Conservation (phyloP, 2,113 vertebrate species). For the Entelurus aequoreus region DNA sequence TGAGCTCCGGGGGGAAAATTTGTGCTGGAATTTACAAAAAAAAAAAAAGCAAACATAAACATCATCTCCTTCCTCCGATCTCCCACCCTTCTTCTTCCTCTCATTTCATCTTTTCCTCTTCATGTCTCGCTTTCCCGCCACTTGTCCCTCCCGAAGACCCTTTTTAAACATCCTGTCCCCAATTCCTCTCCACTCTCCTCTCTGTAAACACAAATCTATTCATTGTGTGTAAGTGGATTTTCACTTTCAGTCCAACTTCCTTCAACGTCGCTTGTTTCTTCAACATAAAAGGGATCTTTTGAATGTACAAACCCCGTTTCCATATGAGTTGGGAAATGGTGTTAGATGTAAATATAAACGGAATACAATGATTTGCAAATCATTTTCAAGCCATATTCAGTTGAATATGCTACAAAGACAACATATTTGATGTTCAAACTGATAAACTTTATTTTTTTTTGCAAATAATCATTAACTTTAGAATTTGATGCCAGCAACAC, state of each 20-base stretch:
- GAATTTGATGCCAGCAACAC: too few species aligned
- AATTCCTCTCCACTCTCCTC: not conserved
- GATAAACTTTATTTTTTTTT: too few species aligned
- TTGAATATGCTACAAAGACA: too few species aligned
- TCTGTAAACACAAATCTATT: constrained; percentile 1
- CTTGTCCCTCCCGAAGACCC: constrained; percentile 8
- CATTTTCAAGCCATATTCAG: too few species aligned
- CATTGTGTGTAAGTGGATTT: not conserved
- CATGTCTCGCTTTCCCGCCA: constrained; percentile 8
- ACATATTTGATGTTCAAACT: too few species aligned
- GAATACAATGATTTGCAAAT: too few species aligned
- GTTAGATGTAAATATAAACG: too few species aligned
- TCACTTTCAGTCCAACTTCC: not conserved
- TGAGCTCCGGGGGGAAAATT: constrained; percentile 72
- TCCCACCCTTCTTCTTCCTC: constrained; percentile 11
- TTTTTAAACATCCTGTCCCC: constrained; percentile 9
- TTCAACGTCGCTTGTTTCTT: not conserved
- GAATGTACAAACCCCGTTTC: too few species aligned
- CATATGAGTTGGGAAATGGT: too few species aligned
- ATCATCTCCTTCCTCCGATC: constrained; percentile 37
- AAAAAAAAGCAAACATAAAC: constrained; percentile 67
- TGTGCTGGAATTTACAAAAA: constrained; percentile 54
- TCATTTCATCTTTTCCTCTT: constrained; percentile 21
- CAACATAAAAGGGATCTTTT: too few species aligned
- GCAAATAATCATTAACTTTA: too few species aligned